Conservation (phyloP, 2,113 vertebrate species). For the Bubo bubo region DNA sequence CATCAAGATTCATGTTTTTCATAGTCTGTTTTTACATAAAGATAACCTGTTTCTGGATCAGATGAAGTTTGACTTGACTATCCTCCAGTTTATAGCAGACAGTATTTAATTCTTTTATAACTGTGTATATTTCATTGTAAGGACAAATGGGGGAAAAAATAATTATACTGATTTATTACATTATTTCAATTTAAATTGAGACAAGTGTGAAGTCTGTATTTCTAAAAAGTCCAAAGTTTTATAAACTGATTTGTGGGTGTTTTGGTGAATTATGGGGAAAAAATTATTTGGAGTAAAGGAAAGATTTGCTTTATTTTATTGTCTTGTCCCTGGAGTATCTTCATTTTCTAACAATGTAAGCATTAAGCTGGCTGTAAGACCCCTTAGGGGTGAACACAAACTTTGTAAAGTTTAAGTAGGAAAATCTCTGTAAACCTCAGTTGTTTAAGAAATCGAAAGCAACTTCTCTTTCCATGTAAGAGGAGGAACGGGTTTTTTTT, state of each 20-base stretch:
- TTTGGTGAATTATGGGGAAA: neutral
- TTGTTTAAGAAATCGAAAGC: conserved; percentile 18
- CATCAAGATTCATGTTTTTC: neutral
- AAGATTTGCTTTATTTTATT: neutral
- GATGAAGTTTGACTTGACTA: neutral
- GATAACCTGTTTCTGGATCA: neutral
- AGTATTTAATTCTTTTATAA: neutral
- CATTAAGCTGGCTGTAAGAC: neutral
- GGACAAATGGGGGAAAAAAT: neutral
- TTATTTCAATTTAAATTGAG: neutral
- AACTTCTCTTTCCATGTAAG: neutral
- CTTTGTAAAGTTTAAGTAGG: neutral
- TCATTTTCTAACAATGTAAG: neutral
- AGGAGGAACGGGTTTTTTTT: neutral
- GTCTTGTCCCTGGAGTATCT: neutral
- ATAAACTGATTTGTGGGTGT: neutral
- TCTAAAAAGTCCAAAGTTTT: neutral
- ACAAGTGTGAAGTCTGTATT: neutral
- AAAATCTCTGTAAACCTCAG: neutral
- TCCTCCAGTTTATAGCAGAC: neutral
- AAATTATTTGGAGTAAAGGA: neutral
- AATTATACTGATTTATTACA: neutral
- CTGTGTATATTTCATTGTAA: neutral
- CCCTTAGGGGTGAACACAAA: neutral
- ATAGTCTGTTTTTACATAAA: neutral